Percentiles rank a stretch among this genome's conserved stretches.
phyloP scores from a whole-genome alignment of 2,888 invertebrate genomes.

The Zygothrica quintamaculata region DNA sequence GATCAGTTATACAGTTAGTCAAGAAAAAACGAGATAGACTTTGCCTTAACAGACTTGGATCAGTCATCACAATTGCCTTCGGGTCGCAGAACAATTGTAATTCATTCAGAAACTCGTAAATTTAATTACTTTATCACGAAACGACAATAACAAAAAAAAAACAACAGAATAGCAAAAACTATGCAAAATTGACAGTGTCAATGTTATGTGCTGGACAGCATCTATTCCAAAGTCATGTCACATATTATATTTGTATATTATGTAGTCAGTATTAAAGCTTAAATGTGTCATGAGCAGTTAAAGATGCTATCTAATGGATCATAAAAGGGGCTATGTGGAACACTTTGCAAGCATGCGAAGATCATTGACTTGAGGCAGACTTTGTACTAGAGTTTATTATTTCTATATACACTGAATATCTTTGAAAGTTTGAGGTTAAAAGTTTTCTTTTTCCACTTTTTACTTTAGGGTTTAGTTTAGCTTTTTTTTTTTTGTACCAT shows the following conservation, averaged over 20 bases:
- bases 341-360: no score
- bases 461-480: background rate
- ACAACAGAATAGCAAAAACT: conserved; percentile 15
- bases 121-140: conserved; percentile 58
- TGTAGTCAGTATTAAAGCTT: conserved; percentile 14
- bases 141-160: conserved; percentile 26
- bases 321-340: background rate
- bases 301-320: conserved; percentile 4
- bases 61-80: conserved; percentile 44
- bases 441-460: background rate
- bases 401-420: no score
- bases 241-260: no score
- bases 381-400: no score
- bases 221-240: no score
- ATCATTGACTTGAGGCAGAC: no score
- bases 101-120: conserved; percentile 68
- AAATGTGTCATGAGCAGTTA: conserved; percentile 21
- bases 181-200: conserved; percentile 70
- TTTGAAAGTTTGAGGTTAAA: background rate
- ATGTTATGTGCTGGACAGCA: conserved; percentile 21
- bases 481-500: conserved; percentile 1
- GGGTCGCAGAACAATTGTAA: conserved; percentile 68
- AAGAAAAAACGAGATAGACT: conserved; percentile 12
- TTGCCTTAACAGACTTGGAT: background rate
- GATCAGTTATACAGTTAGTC: conserved; percentile 44